These are phyloP conservation scores for Trichonephila clavipes DNA, from an alignment of 1,140 invertebrate genomes.

Conservation along the genomic window DNA sequence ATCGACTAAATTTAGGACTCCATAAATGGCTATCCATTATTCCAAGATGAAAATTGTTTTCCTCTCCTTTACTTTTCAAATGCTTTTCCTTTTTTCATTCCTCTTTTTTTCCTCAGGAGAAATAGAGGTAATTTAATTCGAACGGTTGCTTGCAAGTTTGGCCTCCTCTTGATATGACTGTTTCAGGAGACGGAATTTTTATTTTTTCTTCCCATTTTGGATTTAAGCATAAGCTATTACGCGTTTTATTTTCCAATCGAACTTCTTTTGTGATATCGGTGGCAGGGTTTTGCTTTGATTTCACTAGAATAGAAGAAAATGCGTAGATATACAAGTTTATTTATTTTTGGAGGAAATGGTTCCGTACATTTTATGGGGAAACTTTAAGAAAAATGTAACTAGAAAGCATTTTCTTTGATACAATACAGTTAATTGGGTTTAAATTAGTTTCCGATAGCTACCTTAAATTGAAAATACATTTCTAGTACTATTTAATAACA, in stretches of 20 bases:
- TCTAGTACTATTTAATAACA: no score
- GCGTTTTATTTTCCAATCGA: background rate
- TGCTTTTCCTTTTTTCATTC: background rate
- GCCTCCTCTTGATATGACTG: background rate
- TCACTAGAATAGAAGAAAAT: no score
- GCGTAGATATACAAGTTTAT: no score
- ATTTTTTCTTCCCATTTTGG: background rate
- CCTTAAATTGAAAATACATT: no score
- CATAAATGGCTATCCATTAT: slow-evolving; percentile 33
- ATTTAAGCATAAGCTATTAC: background rate
- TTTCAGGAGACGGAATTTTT: background rate
- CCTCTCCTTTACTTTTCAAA: background rate
- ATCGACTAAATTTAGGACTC: background rate
- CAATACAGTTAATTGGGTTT: no score
- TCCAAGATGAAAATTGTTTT: slow-evolving; percentile 24
- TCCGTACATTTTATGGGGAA: no score
- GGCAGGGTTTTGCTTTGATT: background rate
- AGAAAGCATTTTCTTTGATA: no score
- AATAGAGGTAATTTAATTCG: background rate
- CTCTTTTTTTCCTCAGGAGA: background rate
- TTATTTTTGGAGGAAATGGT: no score
- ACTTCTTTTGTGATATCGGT: background rate
- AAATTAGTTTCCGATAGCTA: no score
- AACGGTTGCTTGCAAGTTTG: background rate
- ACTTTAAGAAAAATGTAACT: no score